Evolutionary conservation across 2,888 invertebrate genomes (phyloP).

Genomic region (Cataglyphis altisquamis): DNA sequence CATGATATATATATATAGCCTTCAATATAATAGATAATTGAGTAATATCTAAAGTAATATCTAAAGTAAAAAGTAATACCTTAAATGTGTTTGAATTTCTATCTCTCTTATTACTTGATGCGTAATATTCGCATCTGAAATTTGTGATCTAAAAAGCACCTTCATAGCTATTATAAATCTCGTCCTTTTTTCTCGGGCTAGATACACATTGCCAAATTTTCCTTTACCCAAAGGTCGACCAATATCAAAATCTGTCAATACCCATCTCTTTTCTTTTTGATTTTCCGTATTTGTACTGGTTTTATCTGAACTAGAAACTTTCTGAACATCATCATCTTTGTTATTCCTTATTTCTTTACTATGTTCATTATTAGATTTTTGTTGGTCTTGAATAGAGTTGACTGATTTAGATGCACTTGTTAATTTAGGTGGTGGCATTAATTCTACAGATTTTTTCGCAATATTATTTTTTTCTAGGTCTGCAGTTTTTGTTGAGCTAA

Average conservation of each 20-base stretch:
- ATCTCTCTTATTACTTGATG: conserved; percentile 97
- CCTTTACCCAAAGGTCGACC: conserved; percentile 97
- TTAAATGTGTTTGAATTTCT: conserved; percentile 97
- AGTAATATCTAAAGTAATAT: no score
- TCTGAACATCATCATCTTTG: neutral
- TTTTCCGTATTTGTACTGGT: conserved; percentile 37
- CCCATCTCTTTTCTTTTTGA: conserved; percentile 87
- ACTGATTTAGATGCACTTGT: conserved; percentile 47
- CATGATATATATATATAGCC: neutral
- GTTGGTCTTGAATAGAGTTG: conserved; percentile 23
- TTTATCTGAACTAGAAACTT: conserved; percentile 19
- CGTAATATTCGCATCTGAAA: conserved; percentile 94
- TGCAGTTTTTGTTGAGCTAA: neutral
- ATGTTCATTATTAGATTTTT: conserved; percentile 26
- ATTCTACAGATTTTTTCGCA: conserved; percentile 71
- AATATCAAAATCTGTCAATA: conserved; percentile 96
- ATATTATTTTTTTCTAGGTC: conserved; percentile 17
- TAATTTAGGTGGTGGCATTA: conserved; percentile 76
- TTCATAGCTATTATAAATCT: conserved; percentile 95
- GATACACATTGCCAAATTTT: conserved; percentile 98
- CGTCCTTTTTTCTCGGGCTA: conserved; percentile 96
- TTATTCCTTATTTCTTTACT: conserved; percentile 48
- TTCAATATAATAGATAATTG: neutral
- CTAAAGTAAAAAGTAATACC: conserved; percentile 82
- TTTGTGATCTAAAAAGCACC: conserved; percentile 96